Base-by-base conservation (phyloP, 2,888 invertebrate genomes). In the Sphaerophoria taeniata region DNA sequence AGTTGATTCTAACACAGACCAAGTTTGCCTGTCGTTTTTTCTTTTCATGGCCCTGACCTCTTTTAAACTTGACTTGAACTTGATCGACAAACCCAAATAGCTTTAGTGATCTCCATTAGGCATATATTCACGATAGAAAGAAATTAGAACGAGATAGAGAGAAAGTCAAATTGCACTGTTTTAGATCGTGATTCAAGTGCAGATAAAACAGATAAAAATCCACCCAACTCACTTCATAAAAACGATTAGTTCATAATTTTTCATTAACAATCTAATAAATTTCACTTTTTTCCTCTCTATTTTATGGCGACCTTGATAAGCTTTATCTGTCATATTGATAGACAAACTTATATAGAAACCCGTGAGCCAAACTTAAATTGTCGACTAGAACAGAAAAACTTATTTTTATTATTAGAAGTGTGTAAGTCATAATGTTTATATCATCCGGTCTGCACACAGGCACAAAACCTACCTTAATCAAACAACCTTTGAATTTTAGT, bases 61-160 rank as follows among this genome's bases (percentile, higher is more conserved):
- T 72, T 79, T 76, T 69, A 16, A 72, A 72, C 67, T 76, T 67
- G 31, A 60, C 75, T 67, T 84, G 84, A 84, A 84, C 84, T 84
- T 79, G 67, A 67, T 51, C 60, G 34, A 53, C 58, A 72, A 55
- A 73, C 63, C 67, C 47, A 74, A 79, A 84, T 84, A 75, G 79
- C 75, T 45, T 65, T 39, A 36, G 16, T 9, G 58, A 36, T 56
- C 69, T 43, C 63, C 14, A 69, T 39, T 45, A 61, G 39, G 45
- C 9, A 9, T 39, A 16, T 39, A 53, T 43, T 49, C 14, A 14
- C 55, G 33, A 24, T n/a, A 43, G n/a, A 5, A 1, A 3, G 4
- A 6, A 33, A 49, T 45, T 11, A 49, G 36, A 55, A 31, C 5
- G 36, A n/a, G 24, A 36, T 0, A 36, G 33, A n/a, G 24, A 36